Percentiles rank a stretch among this genome's conserved stretches.
Conservation (phyloP, 1,140 invertebrate species). For the Triops cancriformis region DNA sequence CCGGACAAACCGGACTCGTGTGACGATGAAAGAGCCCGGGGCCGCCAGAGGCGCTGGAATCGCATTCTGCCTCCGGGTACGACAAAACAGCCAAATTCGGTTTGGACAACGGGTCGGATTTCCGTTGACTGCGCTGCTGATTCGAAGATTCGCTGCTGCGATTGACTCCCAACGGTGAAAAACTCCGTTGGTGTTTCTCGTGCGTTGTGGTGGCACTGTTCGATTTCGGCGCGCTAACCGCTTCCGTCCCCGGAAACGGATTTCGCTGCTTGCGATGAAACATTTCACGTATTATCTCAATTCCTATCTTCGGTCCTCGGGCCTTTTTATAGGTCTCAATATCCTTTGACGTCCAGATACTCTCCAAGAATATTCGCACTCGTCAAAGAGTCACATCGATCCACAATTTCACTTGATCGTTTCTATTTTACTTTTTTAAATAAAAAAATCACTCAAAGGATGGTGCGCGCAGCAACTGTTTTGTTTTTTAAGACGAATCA, state of each 20-base stretch:
- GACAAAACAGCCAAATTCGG: background rate
- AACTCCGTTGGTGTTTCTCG: background rate
- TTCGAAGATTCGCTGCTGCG: constrained; percentile 11
- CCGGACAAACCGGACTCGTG: constrained; percentile 25
- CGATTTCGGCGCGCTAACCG: background rate
- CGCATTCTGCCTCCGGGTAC: background rate
- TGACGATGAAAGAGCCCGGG: constrained; percentile 6
- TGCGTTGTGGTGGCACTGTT: background rate
- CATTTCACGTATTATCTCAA: background rate
- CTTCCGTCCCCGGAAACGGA: constrained; percentile 5
- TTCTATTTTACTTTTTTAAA: too few species aligned
- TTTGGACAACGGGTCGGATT: background rate
- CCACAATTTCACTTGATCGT: too few species aligned
- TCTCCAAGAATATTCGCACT: background rate
- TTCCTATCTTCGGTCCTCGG: background rate
- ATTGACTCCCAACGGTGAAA: background rate
- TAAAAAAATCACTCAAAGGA: too few species aligned
- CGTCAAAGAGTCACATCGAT: too few species aligned
- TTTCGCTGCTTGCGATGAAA: constrained; percentile 21
- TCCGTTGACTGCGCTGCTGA: background rate
- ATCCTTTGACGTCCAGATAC: background rate
- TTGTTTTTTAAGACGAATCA: too few species aligned
- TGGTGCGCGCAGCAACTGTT: too few species aligned
- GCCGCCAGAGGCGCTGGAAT: background rate
- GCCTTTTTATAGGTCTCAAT: background rate